Evolutionary conservation across 1,140 invertebrate species (phyloP).

Genomic region (Diorhabda elongata): DNA sequence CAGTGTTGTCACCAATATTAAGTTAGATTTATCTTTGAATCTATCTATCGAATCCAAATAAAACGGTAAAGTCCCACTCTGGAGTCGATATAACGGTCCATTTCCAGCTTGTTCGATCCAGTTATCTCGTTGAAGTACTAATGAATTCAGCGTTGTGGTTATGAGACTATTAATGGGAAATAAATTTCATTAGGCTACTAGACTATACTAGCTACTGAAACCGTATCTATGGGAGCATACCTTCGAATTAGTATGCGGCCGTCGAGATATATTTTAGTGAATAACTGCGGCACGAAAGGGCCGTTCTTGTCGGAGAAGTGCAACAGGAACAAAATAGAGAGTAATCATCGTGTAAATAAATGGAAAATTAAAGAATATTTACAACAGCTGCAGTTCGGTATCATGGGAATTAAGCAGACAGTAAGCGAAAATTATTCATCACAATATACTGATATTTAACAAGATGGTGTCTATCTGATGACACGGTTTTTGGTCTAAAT

Average conservation of each 20-base stretch:
- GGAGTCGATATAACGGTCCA: background rate
- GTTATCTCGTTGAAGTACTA: slow-evolving; percentile 3
- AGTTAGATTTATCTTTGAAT: too few species aligned
- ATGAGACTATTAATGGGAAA: slow-evolving; percentile 13
- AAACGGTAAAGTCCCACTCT: background rate
- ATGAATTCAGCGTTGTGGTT: slow-evolving; percentile 15
- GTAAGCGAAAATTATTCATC: too few species aligned
- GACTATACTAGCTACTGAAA: slow-evolving; percentile 2
- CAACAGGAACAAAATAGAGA: slow-evolving; percentile 3
- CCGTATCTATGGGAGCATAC: slow-evolving; percentile 12
- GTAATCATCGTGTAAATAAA: slow-evolving; percentile 12
- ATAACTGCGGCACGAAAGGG: slow-evolving; percentile 6
- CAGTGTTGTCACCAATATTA: too few species aligned
- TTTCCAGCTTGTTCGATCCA: slow-evolving; percentile 15
- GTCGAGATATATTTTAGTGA: slow-evolving; percentile 11
- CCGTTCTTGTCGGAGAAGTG: background rate
- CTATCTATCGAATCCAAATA: too few species aligned
- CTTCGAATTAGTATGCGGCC: slow-evolving; percentile 19
- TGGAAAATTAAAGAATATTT: background rate
- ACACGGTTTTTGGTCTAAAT: too few species aligned
- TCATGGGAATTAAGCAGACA: background rate
- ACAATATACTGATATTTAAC: too few species aligned
- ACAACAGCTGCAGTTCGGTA: background rate
- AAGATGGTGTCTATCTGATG: too few species aligned
- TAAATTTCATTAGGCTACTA: slow-evolving; percentile 17